phyloP scores from a whole-genome alignment of 2,888 invertebrate species.

The Drosophila nr. medialis region DNA sequence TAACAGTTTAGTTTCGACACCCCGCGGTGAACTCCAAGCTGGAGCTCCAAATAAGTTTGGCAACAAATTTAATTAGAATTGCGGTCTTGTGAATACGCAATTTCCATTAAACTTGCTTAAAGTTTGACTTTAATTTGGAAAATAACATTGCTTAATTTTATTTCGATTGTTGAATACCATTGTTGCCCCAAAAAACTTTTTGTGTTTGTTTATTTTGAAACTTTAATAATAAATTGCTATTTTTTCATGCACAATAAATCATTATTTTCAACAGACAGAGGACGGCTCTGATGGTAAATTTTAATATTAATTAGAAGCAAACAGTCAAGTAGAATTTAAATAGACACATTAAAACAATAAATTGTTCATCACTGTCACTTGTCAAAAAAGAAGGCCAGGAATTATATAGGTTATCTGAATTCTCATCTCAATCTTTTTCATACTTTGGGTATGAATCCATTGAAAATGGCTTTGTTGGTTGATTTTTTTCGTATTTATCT shows the following conservation, averaged over 20 bases:
- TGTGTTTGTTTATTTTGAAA: neutral
- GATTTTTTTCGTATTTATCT: neutral
- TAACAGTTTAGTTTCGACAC: constrained; percentile 44
- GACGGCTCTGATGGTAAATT: neutral
- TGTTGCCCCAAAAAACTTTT: neutral
- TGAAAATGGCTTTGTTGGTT: neutral
- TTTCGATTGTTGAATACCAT: constrained; percentile 11
- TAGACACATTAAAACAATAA: neutral
- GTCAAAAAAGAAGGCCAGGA: neutral
- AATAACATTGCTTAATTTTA: constrained; percentile 11
- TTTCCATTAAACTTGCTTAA: constrained; percentile 17
- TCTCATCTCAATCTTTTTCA: neutral
- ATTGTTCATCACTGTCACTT: neutral
- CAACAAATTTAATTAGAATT: constrained; percentile 57
- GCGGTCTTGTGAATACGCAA: constrained; percentile 27
- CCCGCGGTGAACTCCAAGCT: constrained; percentile 11
- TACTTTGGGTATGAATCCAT: neutral
- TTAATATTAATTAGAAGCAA: neutral
- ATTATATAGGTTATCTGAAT: neutral
- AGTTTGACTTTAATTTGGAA: constrained; percentile 8
- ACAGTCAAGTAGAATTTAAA: constrained; percentile 18
- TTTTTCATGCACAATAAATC: neutral
- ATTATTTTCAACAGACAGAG: neutral
- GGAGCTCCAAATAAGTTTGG: constrained; percentile 18
- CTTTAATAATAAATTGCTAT: neutral